phyloP scores from a whole-genome alignment of 2,113 vertebrate species.

The Anoplopoma fimbria region DNA sequence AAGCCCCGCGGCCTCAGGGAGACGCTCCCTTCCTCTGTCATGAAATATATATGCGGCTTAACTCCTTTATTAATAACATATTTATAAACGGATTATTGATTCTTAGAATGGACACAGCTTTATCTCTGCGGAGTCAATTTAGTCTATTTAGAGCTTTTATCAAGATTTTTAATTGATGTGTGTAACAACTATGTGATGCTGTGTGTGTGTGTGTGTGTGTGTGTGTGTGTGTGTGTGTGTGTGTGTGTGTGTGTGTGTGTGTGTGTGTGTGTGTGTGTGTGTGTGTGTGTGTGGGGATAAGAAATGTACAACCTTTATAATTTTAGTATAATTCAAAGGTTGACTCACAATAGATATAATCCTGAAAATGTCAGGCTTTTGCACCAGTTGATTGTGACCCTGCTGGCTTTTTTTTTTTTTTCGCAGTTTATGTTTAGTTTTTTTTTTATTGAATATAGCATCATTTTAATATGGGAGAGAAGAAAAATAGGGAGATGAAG shows the following conservation, averaged over 20 bases:
- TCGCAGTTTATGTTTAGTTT: not conserved
- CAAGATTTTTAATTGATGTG: constrained; percentile 26
- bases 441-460: not conserved
- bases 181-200: not conserved
- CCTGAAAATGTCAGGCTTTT: not conserved
- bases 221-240: not conserved
- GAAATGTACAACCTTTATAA: not conserved
- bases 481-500: not conserved
- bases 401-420: not conserved
- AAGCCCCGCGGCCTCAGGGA: constrained; percentile 74
- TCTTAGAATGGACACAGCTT: constrained; percentile 71
- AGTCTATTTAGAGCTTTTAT: constrained; percentile 26
- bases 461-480: not conserved
- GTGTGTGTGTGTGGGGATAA: not conserved
- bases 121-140: constrained; percentile 57
- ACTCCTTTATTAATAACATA: constrained; percentile 84
- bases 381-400: not conserved
- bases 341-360: not conserved
- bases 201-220: not conserved
- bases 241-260: constrained; percentile 1
- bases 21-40: constrained; percentile 73
- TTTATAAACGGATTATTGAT: constrained; percentile 83
- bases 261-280: not conserved
- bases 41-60: constrained; percentile 84
- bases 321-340: not conserved